These are phyloP conservation scores for Caenorhabditis sinica DNA, from an alignment of 2,888 invertebrate species.

Conservation along the genomic window DNA sequence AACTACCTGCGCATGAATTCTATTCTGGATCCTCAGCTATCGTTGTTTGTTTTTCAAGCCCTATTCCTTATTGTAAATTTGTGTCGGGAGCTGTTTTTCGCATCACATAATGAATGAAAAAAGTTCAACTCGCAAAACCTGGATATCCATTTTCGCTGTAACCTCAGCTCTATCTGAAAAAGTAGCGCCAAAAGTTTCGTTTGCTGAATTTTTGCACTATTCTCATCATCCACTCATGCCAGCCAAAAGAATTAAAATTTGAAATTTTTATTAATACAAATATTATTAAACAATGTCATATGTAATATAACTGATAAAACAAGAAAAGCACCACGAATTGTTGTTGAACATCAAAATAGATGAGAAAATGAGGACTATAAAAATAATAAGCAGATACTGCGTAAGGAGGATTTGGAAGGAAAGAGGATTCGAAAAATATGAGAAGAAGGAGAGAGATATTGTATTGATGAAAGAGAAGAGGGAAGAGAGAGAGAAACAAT, in stretches of 20 bases:
- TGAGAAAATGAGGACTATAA: slow-evolving; percentile 21
- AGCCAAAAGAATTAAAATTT: not conserved
- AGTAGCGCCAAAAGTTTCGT: too few species aligned
- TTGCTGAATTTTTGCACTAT: not conserved
- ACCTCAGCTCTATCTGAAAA: too few species aligned
- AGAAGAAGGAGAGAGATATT: slow-evolving; percentile 23
- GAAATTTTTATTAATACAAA: slow-evolving; percentile 54
- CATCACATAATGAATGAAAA: too few species aligned
- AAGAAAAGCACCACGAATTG: slow-evolving; percentile 64
- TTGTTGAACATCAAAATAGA: slow-evolving; percentile 56
- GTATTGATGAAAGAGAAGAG: slow-evolving; percentile 33
- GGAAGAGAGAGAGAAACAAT: slow-evolving; percentile 18
- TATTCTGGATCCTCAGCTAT: too few species aligned
- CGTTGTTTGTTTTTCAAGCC: too few species aligned
- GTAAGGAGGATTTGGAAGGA: slow-evolving; percentile 9
- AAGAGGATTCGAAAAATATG: slow-evolving; percentile 17
- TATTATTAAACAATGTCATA: slow-evolving; percentile 64
- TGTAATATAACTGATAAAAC: slow-evolving; percentile 65
- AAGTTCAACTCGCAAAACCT: too few species aligned
- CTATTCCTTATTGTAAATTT: too few species aligned
- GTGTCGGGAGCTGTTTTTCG: too few species aligned
- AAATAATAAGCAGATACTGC: slow-evolving; percentile 19
- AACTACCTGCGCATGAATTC: too few species aligned
- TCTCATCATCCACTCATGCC: too few species aligned
- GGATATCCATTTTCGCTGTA: too few species aligned